phyloP scores from a whole-genome alignment of 2,113 vertebrate species.

The Fulica atra region DNA sequence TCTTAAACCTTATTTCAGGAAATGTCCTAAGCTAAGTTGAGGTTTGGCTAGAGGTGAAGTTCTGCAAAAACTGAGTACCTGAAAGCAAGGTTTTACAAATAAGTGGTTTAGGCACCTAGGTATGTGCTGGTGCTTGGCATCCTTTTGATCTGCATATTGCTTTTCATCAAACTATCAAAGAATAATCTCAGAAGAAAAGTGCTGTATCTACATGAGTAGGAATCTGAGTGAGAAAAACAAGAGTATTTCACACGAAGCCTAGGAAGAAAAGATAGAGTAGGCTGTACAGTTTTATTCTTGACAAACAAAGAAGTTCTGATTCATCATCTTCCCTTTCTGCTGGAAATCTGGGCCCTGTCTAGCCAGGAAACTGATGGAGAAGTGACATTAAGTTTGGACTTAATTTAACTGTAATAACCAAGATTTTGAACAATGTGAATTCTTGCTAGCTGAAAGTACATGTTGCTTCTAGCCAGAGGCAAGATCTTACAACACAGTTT shows the following conservation, averaged over 20 bases:
- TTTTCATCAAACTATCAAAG: background rate
- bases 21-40: background rate
- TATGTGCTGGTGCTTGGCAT: background rate
- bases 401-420: background rate
- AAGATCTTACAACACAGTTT: background rate
- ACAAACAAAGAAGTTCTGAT: background rate
- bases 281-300: background rate
- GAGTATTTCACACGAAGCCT: background rate
- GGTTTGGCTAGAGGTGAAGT: constrained; percentile 4
- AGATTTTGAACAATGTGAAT: background rate
- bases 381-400: background rate
- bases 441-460: background rate
- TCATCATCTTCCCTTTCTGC: background rate
- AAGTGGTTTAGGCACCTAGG: background rate
- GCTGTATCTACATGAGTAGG: background rate
- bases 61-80: background rate
- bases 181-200: background rate
- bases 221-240: background rate
- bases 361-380: background rate
- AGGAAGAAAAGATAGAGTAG: background rate
- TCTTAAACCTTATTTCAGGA: background rate
- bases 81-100: background rate
- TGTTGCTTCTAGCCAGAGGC: background rate
- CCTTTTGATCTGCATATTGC: background rate
- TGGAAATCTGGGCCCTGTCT: background rate